Evolutionary conservation across 1,140 invertebrate genomes (phyloP), one percentile per base, ranked within the genome.

Genomic region (Hyposmocoma kahamanoa): DNA sequence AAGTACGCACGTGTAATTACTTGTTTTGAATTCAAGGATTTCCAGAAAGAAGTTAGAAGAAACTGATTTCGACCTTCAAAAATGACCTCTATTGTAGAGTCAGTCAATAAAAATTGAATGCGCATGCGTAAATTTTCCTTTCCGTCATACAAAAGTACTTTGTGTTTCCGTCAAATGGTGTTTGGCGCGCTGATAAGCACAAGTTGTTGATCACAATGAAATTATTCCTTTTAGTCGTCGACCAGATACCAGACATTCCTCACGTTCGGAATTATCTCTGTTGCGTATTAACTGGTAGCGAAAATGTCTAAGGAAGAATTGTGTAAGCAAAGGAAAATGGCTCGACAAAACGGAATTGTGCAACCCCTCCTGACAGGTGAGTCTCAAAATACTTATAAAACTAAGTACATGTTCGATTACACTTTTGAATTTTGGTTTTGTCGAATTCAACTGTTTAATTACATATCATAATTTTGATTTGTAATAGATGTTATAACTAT

Each of bases 321-420:
- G 22, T 41, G 56, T 46, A 62, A 38, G 41, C 63, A 63, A 49
- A 68, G 49, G 57, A 71, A 68, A 62, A 83, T 82, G 81, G 80
- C 84, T 58, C 71, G 83, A 39, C 92, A 94, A 77, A 95, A 95
- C 87, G 92, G 92, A 46, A 91, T 95, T 53, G 92, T 96, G 36
- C 94, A 95, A 79, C 93, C 93, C 38, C 82, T 94, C 38, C 87
- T 94, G 39, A 94, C 93, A 62, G 93, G 92, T 93, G 88, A 67
- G 64, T 63, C 43, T 18, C 50, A 44, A 26, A 19, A 32, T 9
- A 48, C n/a, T n/a, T 47, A 19, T 17, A 6, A 39, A 17, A 13
- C 30, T 36, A 24, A 34, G 4, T 15, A 13, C 41, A 30, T 32
- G 18, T 54, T 22, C 18, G 10, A 22, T 15, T 24, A 42, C 19